Base-by-base conservation (phyloP, 2,888 invertebrate species). In the Chaetogeoica ovagalla region DNA sequence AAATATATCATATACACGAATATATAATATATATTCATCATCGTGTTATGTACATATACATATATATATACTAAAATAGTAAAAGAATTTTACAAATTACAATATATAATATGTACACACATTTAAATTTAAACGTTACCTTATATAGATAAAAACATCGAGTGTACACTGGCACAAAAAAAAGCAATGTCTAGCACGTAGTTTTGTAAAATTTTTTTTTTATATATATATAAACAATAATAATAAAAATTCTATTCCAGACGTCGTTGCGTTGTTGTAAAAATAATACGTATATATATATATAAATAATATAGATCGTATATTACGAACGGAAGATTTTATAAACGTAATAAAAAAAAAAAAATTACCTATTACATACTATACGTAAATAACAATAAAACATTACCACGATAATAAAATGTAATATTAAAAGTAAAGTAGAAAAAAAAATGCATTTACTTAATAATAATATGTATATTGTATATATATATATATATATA, bases 301-400 rank as follows among this genome's bases (percentile, higher is more conserved):
- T 30, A 30, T 30, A 30, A 2, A 30, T 30, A 30, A n/a, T n/a
- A n/a, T n/a, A n/a, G n/a, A n/a, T n/a, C n/a, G n/a, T n/a, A n/a
- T n/a, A n/a, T n/a, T 30, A 30, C 30, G 30, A 30, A 30, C 30
- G 30, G 30, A 30, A 30, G 63, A 55, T 73, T 73, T 63, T 60
- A 52, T 63, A 73, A 73, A 73, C 62, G 37, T 57, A 65, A 74
- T 74, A 73, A 70, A 57, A 74, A 65, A 65, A 74, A 30, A 30
- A 30, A 30, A 2, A 2, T 74, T 74, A 57, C 74, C 65, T 74
- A 74, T 74, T 74, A 74, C 57, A 65, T 65, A 30, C 30, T 30
- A 30, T 76, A 76, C 75, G 68, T 76, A 68, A 76, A 68, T 76
- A 76, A 76, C 75, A 76, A 76, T 76, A 59, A 76, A 76, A 76